Percentiles rank a stretch among this genome's conserved stretches.
phyloP scores from a whole-genome alignment of 2,113 vertebrate species.

The Myrmophylax atrothorax region DNA sequence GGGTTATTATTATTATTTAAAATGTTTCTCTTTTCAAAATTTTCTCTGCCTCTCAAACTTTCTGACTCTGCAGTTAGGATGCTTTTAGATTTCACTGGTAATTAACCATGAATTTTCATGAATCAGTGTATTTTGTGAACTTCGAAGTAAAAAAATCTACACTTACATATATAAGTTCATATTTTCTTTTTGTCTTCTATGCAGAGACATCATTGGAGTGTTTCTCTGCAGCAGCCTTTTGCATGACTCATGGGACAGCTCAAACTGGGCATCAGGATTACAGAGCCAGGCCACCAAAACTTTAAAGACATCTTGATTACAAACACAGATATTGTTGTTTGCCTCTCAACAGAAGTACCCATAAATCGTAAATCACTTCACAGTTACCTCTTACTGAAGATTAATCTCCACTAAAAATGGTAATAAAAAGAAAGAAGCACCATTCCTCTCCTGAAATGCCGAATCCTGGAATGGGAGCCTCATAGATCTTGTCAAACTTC shows the following conservation, averaged over 20 bases:
- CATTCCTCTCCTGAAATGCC: not conserved
- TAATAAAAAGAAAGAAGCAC: not conserved
- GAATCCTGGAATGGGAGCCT: not conserved
- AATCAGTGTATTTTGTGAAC: not conserved
- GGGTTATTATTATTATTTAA: not conserved
- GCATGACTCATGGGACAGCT: not conserved
- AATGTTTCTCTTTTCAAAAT: not conserved
- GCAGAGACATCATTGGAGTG: not conserved
- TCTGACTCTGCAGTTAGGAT: not conserved
- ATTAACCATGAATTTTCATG: not conserved
- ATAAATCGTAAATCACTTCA: not conserved
- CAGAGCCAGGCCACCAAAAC: not conserved
- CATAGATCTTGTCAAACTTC: not conserved
- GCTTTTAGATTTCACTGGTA: not conserved
- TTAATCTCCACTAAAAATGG: not conserved
- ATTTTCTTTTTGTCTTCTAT: not conserved
- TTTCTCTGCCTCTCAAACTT: not conserved
- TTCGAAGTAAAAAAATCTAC: not conserved
- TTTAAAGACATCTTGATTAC: not conserved
- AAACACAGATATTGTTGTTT: not conserved
- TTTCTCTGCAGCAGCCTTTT: not conserved
- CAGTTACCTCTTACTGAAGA: not conserved
- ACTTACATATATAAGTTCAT: not conserved
- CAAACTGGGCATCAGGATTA: not conserved
- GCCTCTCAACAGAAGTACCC: not conserved